Evolutionary conservation across 2,113 vertebrate genomes (phyloP).

Genomic region (Alaudala cheleensis): DNA sequence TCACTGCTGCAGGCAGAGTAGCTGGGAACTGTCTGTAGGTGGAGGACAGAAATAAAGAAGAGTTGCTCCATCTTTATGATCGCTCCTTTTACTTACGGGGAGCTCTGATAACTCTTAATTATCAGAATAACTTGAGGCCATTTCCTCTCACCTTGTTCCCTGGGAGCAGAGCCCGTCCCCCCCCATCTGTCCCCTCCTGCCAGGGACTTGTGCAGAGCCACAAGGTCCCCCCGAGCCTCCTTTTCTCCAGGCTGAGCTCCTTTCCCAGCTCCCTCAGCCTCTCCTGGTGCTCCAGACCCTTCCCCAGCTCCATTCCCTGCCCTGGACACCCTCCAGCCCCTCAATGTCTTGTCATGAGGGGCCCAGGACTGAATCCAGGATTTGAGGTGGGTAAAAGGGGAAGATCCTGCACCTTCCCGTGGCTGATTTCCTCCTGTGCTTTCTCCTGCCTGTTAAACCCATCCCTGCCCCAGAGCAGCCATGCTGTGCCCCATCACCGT

Average conservation of each 20-base stretch:
- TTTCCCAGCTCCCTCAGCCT: neutral
- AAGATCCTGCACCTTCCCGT: neutral
- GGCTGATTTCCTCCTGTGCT: neutral
- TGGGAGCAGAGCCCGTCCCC: neutral
- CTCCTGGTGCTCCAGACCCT: neutral
- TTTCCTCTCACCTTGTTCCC: neutral
- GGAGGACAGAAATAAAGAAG: neutral
- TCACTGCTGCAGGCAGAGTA: neutral
- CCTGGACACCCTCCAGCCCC: fast-evolving
- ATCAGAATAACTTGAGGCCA: fast-evolving
- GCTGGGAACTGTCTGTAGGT: neutral
- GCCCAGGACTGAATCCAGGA: neutral
- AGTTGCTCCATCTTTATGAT: neutral
- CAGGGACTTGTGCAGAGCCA: neutral
- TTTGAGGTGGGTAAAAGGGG: neutral
- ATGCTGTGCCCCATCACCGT: neutral
- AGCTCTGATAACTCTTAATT: neutral
- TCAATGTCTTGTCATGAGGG: fast-evolving
- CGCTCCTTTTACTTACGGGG: neutral
- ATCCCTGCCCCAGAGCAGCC: neutral
- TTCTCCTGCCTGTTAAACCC: neutral
- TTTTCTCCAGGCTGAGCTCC: neutral
- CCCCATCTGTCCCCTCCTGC: fast-evolving
- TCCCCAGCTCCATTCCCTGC: neutral
- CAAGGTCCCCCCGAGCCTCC: neutral